Evolutionary conservation across 2,797 vertebrate genomes (phyloP).

Genomic region (Cottoperca gobio): DNA sequence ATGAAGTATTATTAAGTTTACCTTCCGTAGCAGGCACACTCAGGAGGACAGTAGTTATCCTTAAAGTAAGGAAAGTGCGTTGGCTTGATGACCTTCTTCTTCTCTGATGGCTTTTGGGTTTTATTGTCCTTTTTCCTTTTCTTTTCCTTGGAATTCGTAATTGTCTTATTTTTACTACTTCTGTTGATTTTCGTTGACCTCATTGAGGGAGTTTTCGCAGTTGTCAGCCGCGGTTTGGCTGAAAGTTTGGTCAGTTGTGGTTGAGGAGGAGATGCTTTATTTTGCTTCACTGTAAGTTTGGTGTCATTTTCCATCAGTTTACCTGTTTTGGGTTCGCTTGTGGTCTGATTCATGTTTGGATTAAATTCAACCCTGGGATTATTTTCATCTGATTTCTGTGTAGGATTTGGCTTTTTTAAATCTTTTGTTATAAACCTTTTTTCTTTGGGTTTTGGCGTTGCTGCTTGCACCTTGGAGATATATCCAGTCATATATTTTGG

Average conservation of each 20-base stretch:
- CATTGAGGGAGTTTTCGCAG: slow-evolving; percentile 1
- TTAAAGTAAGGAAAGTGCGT: slow-evolving; percentile 73
- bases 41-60: slow-evolving; percentile 77
- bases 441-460: slow-evolving; percentile 27
- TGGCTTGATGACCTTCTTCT: slow-evolving; percentile 17
- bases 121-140: slow-evolving; percentile 66
- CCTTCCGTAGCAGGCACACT: slow-evolving; percentile 79
- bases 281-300: slow-evolving; percentile 19
- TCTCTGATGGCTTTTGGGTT: slow-evolving; percentile 43
- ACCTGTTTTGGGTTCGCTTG: slow-evolving; percentile 1
- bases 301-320: slow-evolving; percentile 28
- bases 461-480: neutral
- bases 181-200: slow-evolving; percentile 41
- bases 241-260: slow-evolving; percentile 32
- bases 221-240: slow-evolving; percentile 3
- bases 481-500: slow-evolving; percentile 15
- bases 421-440: slow-evolving; percentile 20
- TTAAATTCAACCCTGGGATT: neutral
- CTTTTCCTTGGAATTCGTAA: slow-evolving; percentile 35
- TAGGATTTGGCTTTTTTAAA: slow-evolving; percentile 11
- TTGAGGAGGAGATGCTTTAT: slow-evolving; percentile 30
- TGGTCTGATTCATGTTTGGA: slow-evolving; percentile 10
- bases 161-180: slow-evolving; percentile 45
- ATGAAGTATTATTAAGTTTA: slow-evolving; percentile 25
- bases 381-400: slow-evolving; percentile 18